These are phyloP conservation scores for Patella pellucida DNA, from an alignment of 2,888 invertebrate species.

Conservation along the genomic window DNA sequence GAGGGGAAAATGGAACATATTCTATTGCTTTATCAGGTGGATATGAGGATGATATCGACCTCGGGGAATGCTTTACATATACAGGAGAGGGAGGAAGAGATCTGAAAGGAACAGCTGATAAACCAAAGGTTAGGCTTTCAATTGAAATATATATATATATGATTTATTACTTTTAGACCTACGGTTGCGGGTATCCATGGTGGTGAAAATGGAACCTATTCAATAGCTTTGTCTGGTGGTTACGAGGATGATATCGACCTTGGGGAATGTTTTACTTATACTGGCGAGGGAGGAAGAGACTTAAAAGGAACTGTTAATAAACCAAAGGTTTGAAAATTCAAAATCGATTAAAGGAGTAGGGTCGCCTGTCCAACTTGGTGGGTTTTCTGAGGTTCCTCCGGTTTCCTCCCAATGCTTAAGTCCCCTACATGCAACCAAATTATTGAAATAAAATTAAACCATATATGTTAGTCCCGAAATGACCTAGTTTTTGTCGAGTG, in stretches of 20 bases:
- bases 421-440: too few species aligned
- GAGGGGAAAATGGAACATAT: conserved; percentile 70
- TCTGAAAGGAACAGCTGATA: conserved; percentile 69
- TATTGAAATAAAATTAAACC: too few species aligned
- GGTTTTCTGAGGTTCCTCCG: too few species aligned
- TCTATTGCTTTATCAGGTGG: conserved; percentile 71
- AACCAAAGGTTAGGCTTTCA: conserved; percentile 66
- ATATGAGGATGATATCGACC: conserved; percentile 72
- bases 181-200: conserved; percentile 71
- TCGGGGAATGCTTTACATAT: conserved; percentile 71
- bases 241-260: conserved; percentile 72
- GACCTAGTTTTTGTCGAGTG: too few species aligned
- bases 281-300: conserved; percentile 70
- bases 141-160: neutral
- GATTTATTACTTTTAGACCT: conserved; percentile 51
- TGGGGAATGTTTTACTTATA: conserved; percentile 72
- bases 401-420: too few species aligned
- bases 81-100: conserved; percentile 72
- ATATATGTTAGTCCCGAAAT: too few species aligned
- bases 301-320: conserved; percentile 68
- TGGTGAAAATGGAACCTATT: conserved; percentile 70
- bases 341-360: neutral
- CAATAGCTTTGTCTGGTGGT: conserved; percentile 70
- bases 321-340: conserved; percentile 59
- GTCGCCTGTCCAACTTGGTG: too few species aligned